Base-by-base conservation (phyloP, 2,797 vertebrate species). In the Echiichthys vipera region DNA sequence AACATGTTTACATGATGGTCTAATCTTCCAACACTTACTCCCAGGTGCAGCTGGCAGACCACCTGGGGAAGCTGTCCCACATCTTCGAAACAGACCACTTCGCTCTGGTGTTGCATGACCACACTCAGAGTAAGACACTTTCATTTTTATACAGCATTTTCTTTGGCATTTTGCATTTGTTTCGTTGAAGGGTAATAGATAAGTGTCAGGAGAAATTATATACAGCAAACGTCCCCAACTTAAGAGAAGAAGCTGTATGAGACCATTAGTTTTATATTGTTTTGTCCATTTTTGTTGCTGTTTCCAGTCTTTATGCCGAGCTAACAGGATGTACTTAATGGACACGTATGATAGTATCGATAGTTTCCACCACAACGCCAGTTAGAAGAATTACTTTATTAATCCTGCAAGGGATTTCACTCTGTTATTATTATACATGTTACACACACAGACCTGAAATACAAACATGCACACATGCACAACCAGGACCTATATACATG, bases 41-140 rank as follows among this genome's bases (percentile, higher is more conserved):
- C 29, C 75, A 98, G 96, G 92, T 98, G 70, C 87, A 45, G 42
- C 88, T 96, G 84, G 93, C 88, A 0, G 96, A 97, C 85, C 91
- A 90, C 32, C 82, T 98, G 90, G 96, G 96, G 65, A 94, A 82
- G 34, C 93, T 98, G 13, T 97, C 96, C 0, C 91, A 86, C 18
- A 93, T 97, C 79, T 94, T 98, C 73, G 95, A 97, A 90, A 94
- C 59, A 0, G 94, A 96, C 53, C 94, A 95, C 81, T 97, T 97
- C 40, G 96, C 95, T 25, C 89, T 97, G 71, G 96, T 98, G 86
- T 91, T 97, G 45, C 95, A 96, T 0, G 94, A 97, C 47, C 95
- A 96, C 47, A 95, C 94, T 81, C 95, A 96, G 0, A 95, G 97
- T 98, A 85, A 97, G 96, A 73, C 11, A 39, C 1, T 8, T 54